Evolutionary conservation across 2,797 vertebrate species (phyloP).

Genomic region (Schizopygopsis pylzovi): DNA sequence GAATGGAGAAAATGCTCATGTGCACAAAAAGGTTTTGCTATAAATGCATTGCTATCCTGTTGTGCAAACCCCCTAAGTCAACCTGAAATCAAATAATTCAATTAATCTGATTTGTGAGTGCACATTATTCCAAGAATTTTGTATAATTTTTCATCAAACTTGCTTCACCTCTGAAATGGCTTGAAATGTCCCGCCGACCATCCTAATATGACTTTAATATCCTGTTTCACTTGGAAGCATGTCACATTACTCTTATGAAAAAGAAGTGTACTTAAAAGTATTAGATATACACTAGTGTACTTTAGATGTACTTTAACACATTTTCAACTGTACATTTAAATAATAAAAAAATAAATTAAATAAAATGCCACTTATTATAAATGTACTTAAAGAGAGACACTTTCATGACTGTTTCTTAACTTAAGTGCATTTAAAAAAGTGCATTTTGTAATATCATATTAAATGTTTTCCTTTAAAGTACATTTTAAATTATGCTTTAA

Average conservation of each 20-base stretch:
- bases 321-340: background rate
- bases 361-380: too few species aligned
- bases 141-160: background rate
- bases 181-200: background rate
- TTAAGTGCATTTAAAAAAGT: too few species aligned
- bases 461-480: background rate
- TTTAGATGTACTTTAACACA: background rate
- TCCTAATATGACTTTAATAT: background rate
- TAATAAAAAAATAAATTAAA: background rate
- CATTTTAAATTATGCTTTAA: too few species aligned
- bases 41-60: background rate
- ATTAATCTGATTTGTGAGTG: background rate
- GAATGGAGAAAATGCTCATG: conserved; percentile 1
- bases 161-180: background rate
- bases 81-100: background rate
- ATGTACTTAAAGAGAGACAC: too few species aligned
- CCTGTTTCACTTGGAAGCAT: background rate
- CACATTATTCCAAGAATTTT: background rate
- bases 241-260: background rate
- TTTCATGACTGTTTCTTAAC: too few species aligned
- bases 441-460: background rate
- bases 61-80: background rate
- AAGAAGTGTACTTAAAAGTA: background rate
- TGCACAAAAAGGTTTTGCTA: background rate
- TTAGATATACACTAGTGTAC: background rate